Conservation (phyloP, 1,140 invertebrate species). For the Copidosoma floridanum region DNA sequence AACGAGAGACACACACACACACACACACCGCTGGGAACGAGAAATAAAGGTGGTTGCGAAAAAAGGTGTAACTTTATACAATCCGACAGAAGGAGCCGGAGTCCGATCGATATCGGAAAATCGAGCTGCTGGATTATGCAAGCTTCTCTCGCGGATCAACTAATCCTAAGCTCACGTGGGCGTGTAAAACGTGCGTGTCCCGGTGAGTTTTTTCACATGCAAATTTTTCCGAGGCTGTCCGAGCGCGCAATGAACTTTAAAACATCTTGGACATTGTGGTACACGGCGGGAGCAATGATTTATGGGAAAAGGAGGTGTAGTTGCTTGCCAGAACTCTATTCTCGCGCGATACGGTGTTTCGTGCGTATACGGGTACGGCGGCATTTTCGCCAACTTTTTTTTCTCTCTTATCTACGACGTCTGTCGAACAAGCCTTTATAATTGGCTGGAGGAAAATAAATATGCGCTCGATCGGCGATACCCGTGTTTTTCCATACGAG, state of each 20-base stretch:
- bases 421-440: no score
- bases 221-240: constrained; percentile 25
- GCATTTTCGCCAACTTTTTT: no score
- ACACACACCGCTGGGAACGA: background rate
- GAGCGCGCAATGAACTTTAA: constrained; percentile 35
- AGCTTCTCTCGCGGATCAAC: constrained; percentile 12
- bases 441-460: no score
- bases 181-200: constrained; percentile 6
- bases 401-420: no score
- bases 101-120: constrained; percentile 10
- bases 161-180: constrained; percentile 24
- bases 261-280: no score
- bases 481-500: no score
- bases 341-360: no score
- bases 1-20: constrained; percentile 33
- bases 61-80: background rate
- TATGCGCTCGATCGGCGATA: no score
- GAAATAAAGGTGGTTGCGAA: background rate
- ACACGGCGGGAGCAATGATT: no score
- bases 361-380: no score
- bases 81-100: background rate
- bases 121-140: constrained; percentile 17
- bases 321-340: no score
- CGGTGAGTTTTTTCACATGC: constrained; percentile 32
- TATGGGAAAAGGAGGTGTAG: no score